Base-by-base conservation (phyloP, 2,113 vertebrate species). In the Ariopsis seemanni region DNA sequence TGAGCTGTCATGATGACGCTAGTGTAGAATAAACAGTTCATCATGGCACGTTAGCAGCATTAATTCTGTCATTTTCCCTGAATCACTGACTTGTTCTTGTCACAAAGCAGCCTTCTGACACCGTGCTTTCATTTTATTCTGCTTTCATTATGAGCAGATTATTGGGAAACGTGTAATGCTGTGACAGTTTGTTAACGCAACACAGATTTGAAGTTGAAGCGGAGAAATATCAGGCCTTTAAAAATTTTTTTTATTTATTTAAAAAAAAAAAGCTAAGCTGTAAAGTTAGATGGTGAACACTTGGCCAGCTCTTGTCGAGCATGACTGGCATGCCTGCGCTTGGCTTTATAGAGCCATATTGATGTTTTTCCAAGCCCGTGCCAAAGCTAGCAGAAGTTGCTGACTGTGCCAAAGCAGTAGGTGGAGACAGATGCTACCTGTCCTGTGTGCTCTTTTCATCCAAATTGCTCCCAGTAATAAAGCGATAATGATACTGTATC, bases 381-480 rank as follows among this genome's bases (percentile, higher is more conserved):
- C 94, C 95, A 95, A 93, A 94, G 93, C 93, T 94, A 93, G 93
- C 94, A 95, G 94, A 95, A 94, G 94, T 95, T 92, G 92, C 93
- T 89, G 90, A 89, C 82, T 90, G 93, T 96, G 95, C 94, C 95
- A 96, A 96, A 91, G 93, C 94, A 92, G 94, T 94, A 95, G 95
- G 93, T 94, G 93, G 94, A 94, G 94, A 94, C 95, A 96, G 95
- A 95, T 95, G 95, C 94, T 96, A 96, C 94, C 94, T 95, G 95
- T 95, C 94, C 93, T 93, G 90, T 88, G 57, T 75, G 86, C 90
- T 92, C 92, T 90, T 93, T 92, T 72, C 92, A 93, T 93, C 93
- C 95, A 95, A 93, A 95, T 94, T 94, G 93, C 93, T 93, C 90
- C 86, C 85, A 82, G 92, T 95, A 94, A 95, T 95, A 95, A 94